Evolutionary conservation across 2,113 vertebrate genomes (phyloP), one percentile per base, ranked within the genome.

Genomic region (Myrmecobius fasciatus): DNA sequence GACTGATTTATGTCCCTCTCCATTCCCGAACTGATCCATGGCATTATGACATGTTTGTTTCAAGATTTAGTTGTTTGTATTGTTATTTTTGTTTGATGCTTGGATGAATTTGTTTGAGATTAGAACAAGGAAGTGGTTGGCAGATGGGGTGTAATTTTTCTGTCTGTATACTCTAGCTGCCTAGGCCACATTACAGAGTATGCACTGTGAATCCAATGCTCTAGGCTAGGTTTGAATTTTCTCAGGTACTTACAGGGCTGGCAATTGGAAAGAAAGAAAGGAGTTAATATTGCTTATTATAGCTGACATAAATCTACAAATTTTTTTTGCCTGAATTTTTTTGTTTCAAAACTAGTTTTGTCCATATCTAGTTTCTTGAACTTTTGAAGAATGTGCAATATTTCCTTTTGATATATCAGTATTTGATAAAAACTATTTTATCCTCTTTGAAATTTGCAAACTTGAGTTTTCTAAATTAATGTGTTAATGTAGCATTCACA

Each of bases 251-350:
- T 43, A 7, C 89, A 28, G 3, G 89, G 25, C 89, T 91, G 53
- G 28, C 48, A 75, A 36, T 43, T 1, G 47, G 24, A 48, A 46
- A 53, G 89, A 88, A 90, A 26, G 6, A 9, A 7, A 46, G 3
- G 6, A 17, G 0, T 0, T 8, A 36, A 90, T 89, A 46, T 8
- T n/a, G 0, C 88, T 93, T 89, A 56, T 36, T 54, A 5, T 0
- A 49, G 0, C 8, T 0, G 26, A 20, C 31, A 52, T 4, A 14
- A 7, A 67, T 91, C 89, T 43, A 25, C 3, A 0, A 0, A 0
- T 47, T n/a, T 26, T 95, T 52, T 53, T 51, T 20, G 46, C 92
- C 92, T 53, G 20, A 2, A 90, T 67, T 83, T 8, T 8, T 46
- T 47, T 5, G 12, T 53, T 0, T 5, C n/a, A 49, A 89, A 89